Evolutionary conservation across 2,888 invertebrate genomes (phyloP).

Genomic region (Acleris cristana): DNA sequence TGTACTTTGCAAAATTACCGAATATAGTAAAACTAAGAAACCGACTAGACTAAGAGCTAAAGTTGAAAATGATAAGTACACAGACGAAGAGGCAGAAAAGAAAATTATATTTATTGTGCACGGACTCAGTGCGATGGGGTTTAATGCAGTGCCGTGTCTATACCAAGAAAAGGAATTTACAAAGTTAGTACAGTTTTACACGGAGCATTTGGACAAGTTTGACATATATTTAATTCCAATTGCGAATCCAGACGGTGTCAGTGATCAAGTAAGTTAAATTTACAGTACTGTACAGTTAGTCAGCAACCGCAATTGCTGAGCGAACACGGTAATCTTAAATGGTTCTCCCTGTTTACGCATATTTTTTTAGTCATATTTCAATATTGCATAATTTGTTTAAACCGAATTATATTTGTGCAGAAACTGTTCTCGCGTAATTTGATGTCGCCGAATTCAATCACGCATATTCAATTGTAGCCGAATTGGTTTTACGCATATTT

Average conservation of each 20-base stretch:
- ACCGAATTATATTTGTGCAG: no score
- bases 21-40: slow-evolving; percentile 26
- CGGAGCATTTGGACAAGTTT: slow-evolving; percentile 64
- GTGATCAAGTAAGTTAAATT: slow-evolving; percentile 16
- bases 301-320: no score
- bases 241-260: slow-evolving; percentile 71
- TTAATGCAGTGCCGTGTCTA: slow-evolving; percentile 47
- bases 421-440: no score
- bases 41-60: background rate
- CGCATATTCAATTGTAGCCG: no score
- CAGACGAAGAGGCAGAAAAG: slow-evolving; percentile 60
- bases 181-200: slow-evolving; percentile 57
- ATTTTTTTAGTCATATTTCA: no score
- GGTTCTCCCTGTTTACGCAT: no score
- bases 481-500: no score
- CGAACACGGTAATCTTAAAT: no score
- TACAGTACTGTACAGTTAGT: no score
- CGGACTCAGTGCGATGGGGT: slow-evolving; percentile 62
- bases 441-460: no score
- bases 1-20: slow-evolving; percentile 56
- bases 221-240: slow-evolving; percentile 72
- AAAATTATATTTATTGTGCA: slow-evolving; percentile 73
- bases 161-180: slow-evolving; percentile 39
- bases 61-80: slow-evolving; percentile 53
- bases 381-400: no score